phyloP scores from a whole-genome alignment of 2,888 invertebrate species.

The Aromia moschata region DNA sequence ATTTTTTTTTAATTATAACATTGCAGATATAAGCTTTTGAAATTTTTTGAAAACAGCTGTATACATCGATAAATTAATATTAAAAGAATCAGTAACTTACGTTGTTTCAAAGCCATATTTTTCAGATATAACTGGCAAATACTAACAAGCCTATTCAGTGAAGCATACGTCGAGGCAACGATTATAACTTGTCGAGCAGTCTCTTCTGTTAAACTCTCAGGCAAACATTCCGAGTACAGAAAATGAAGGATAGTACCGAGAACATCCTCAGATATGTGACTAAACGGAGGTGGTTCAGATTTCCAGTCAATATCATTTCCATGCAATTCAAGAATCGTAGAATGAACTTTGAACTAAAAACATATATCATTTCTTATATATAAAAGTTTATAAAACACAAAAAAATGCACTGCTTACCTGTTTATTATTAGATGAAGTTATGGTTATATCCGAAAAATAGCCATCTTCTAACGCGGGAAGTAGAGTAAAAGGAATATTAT shows the following conservation, averaged over 20 bases:
- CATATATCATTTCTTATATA: background rate
- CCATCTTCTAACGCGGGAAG: slow-evolving; percentile 72
- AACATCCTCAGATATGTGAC: slow-evolving; percentile 70
- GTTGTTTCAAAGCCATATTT: slow-evolving; percentile 71
- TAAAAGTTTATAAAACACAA: background rate
- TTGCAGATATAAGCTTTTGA: too few species aligned
- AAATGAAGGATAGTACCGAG: slow-evolving; percentile 70
- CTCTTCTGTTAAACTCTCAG: slow-evolving; percentile 68
- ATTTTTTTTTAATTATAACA: too few species aligned
- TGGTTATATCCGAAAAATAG: slow-evolving; percentile 70
- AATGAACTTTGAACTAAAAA: slow-evolving; percentile 67
- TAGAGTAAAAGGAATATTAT: slow-evolving; percentile 68
- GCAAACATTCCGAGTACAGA: slow-evolving; percentile 72
- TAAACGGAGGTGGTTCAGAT: slow-evolving; percentile 66
- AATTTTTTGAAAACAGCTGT: too few species aligned
- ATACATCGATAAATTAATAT: background rate
- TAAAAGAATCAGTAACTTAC: slow-evolving; percentile 60
- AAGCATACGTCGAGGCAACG: slow-evolving; percentile 66
- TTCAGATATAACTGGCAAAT: slow-evolving; percentile 71
- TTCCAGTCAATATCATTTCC: slow-evolving; percentile 69
- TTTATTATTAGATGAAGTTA: slow-evolving; percentile 66
- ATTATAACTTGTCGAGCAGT: slow-evolving; percentile 68
- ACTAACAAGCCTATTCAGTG: slow-evolving; percentile 66
- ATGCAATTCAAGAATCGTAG: slow-evolving; percentile 67
- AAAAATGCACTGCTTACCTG: slow-evolving; percentile 57